Base-by-base conservation (phyloP, 2,797 vertebrate species). In the Moxostoma hubbsi region DNA sequence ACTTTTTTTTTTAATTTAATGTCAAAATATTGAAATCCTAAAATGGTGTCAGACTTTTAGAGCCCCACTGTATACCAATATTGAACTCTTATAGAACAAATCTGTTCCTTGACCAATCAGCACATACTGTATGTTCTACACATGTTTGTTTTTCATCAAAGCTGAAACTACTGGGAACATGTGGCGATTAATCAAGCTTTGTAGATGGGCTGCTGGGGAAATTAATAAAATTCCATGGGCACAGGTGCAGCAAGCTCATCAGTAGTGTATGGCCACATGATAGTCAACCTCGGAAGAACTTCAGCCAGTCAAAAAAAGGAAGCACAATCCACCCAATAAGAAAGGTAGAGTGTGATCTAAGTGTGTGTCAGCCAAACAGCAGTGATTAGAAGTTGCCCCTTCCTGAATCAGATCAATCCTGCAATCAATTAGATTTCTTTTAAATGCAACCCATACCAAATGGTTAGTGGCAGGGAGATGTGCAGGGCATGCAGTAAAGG, bases 241-340 rank as follows among this genome's bases (percentile, higher is more conserved):
- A 16, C 16, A 15, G 54, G 18, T 69, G 59, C 9, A 36, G 68
- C 50, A 1, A 12, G 50, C 71, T 59, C 79, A 83, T 85, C 73
- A 84, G 58, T 77, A 81, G 80, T 74, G n/a, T 72, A 66, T 12
- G 11, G 74, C 82, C 69, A 12, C 53, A 72, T 85, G 79, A 81
- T 88, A 87, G 88, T 87, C 82, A 73, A 85, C 36, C 36, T 36
- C 4, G 65, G 80, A 85, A 81, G 79, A 83, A 78, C 86, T 81
- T 53, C 73, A 6, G 79, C 43, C 64, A 76, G 46, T 67, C 75
- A 68, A 50, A 63, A 49, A 59, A 65, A 73, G 47, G 53, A 47
- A 8, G 11, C 87, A 90, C 87, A 92, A 61, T 12, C 12, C 82
- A 92, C 86, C 87, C 86, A 88, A 85, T 88, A 82, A 83, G 77